These are phyloP conservation scores for Harlomillsia oculata DNA, from an alignment of 1,140 invertebrate genomes.

Conservation along the genomic window DNA sequence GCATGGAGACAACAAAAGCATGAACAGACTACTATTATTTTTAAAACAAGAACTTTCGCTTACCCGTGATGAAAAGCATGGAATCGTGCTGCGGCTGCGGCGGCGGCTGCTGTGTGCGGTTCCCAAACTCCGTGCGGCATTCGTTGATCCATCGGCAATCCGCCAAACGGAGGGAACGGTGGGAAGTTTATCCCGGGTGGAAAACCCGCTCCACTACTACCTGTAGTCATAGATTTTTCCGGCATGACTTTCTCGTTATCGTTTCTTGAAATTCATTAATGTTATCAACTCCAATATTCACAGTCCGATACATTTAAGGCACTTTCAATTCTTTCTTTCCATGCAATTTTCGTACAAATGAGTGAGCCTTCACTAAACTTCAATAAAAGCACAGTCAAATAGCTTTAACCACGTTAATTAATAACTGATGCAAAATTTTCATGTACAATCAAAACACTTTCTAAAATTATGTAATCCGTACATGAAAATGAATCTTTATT, in stretches of 20 bases:
- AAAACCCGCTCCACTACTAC: slow-evolving; percentile 26
- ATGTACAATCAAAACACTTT: too few relatives aligned
- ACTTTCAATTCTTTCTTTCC: too few relatives aligned
- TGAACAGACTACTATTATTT: too few relatives aligned
- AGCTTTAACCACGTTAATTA: too few relatives aligned
- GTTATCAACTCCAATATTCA: neutral
- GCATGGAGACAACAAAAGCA: neutral
- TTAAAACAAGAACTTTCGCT: slow-evolving; percentile 10
- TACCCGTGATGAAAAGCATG: slow-evolving; percentile 35
- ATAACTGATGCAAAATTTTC: too few relatives aligned
- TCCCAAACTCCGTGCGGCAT: slow-evolving; percentile 26
- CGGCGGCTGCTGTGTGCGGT: slow-evolving; percentile 29
- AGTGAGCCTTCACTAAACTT: too few relatives aligned
- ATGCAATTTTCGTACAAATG: too few relatives aligned
- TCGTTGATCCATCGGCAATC: slow-evolving; percentile 29
- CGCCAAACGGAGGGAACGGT: slow-evolving; percentile 28
- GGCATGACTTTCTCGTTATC: slow-evolving; percentile 22
- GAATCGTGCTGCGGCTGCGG: slow-evolving; percentile 31
- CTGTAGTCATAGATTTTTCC: slow-evolving; percentile 33
- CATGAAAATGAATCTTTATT: too few relatives aligned
- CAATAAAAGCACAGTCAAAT: too few relatives aligned
- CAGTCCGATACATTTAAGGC: too few relatives aligned
- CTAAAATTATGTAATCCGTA: too few relatives aligned
- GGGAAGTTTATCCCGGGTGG: slow-evolving; percentile 31
- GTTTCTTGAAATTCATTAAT: neutral